Base-by-base conservation (phyloP, 2,888 invertebrate genomes). In the Netelia melanura region DNA sequence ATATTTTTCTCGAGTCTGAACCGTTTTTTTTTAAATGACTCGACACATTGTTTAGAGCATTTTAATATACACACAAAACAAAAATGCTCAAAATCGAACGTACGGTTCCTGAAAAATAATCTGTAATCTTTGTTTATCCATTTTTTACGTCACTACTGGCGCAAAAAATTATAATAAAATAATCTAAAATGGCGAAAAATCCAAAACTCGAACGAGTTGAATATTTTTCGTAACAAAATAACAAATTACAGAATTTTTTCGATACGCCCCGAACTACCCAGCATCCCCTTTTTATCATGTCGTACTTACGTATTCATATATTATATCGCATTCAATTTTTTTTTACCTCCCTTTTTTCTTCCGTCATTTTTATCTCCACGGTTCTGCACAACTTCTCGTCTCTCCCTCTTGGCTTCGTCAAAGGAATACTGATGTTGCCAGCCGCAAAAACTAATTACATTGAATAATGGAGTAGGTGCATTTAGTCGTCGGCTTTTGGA, bases 381-480 rank as follows among this genome's bases (percentile, higher is more conserved):
- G 58, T 30, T 38, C 43, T 56, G 43, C n/a, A 58, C 17, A 58
- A 48, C 43, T 38, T 6, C 21, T 52, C 17, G 25, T 56, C 58
- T 38, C 43, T 67, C 56, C 21, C 3, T 65, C 38, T 54, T 38
- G 14, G 58, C 67, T 43, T 70, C 72, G 70, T 86, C 85, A 86
- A 86, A 86, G 83, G 78, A 85, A 86, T 83, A 81, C 85, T 81
- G 75, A 86, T 85, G 79, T 81, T 30, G 43, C 56, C 56, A 48
- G 77, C 78, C 85, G 64, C 83, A 44, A 84, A 84, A 84, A 82
- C 62, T 86, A 86, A 86, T 85, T 81, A 86, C 68, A 76, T 78
- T 81, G 85, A 85, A 86, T 86, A 86, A 83, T 83, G 86, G 80
- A 81, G 81, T 30, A 68, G 81, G 65, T 65, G 82, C 78, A 86